Evolutionary conservation across 92 coral and sea anemone genomes (phyloP), one percentile per base, ranked within the genome.

Genomic region (Siderastrea radians): DNA sequence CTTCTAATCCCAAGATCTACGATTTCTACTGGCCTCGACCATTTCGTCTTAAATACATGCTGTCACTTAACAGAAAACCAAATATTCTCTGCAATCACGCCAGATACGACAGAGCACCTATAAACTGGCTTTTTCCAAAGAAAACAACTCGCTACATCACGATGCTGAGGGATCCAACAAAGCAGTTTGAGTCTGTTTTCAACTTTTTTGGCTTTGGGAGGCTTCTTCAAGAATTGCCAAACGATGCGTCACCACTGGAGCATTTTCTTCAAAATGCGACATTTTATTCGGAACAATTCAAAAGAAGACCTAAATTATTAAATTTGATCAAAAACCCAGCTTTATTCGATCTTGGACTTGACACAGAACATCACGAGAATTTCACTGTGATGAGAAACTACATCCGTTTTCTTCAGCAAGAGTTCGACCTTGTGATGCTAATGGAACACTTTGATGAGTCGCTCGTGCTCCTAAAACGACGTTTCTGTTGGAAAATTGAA

Each of bases 21-120:
- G 48, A 61, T 55, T 78, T 78, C n/a, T 59, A n/a, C 72, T 78
- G 83, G 83, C 83, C 83, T 2, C 72, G 72, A 4, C 69, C 54
- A 7, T 78, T 61, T 45, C 70, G 38, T 26, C 70, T 78, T 65
- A 47, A n/a, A n/a, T n/a, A 65, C 46, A 7, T 65, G 2, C 54
- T 46, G 43, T 46, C 83, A 19, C 59, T 65, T 45, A 64, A 70
- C 14, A 77, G 19, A n/a, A 47, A 81, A 10, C 94, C 98, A 50
- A 86, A 91, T 71, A 88, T 95, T 74, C 93, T 95, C 7, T 93
- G 94, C 89, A 95, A 93, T 58, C 98, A 95, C 69, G 98, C 98
- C 16, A 90, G 98, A 13, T 90, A 83, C 90, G 90, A 93, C 79
- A 84, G 49, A 68, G 62, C 52, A 3, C 86, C 98, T 1, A 68